phyloP scores from a whole-genome alignment of 2,797 vertebrate genomes.

The Takifugu rubripes region DNA sequence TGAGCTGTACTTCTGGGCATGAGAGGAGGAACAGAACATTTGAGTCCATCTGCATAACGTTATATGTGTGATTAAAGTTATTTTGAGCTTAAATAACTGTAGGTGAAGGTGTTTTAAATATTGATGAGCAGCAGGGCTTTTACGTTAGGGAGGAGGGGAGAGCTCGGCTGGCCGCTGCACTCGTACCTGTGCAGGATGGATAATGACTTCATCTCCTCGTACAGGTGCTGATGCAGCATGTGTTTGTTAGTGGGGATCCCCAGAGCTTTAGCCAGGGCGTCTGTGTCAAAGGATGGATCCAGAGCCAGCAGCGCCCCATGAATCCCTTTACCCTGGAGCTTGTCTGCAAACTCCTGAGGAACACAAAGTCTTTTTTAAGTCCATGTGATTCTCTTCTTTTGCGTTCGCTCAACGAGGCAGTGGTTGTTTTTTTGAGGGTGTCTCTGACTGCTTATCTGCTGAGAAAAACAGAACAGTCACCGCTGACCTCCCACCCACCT shows the following conservation, averaged over 20 bases:
- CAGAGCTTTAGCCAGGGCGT: conserved; percentile 81
- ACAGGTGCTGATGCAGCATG: conserved; percentile 81
- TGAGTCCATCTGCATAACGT: not conserved
- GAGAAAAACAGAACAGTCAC: conserved; percentile 7
- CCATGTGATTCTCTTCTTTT: not conserved
- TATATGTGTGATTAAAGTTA: not conserved
- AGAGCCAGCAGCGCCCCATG: conserved; percentile 81
- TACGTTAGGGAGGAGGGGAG: not conserved
- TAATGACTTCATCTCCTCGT: conserved; percentile 80
- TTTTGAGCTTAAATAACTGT: not conserved
- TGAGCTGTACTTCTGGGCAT: conserved; percentile 48
- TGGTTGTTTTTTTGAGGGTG: conserved; percentile 11
- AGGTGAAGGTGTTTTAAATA: not conserved
- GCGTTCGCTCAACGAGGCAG: conserved; percentile 12
- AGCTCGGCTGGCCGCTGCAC: not conserved
- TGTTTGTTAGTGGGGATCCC: conserved; percentile 80
- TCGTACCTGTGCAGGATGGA: conserved; percentile 68
- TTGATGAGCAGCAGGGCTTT: not conserved
- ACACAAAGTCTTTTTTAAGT: conserved; percentile 8
- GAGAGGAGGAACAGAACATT: not conserved
- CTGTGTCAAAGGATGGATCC: conserved; percentile 81
- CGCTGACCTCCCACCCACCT: conserved; percentile 70
- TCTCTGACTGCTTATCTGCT: conserved; percentile 24
- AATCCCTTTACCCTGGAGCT: conserved; percentile 82
- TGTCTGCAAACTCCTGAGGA: conserved; percentile 81